Evolutionary conservation across 2,888 invertebrate species (phyloP).

Genomic region (Drosophila trichaetosa): DNA sequence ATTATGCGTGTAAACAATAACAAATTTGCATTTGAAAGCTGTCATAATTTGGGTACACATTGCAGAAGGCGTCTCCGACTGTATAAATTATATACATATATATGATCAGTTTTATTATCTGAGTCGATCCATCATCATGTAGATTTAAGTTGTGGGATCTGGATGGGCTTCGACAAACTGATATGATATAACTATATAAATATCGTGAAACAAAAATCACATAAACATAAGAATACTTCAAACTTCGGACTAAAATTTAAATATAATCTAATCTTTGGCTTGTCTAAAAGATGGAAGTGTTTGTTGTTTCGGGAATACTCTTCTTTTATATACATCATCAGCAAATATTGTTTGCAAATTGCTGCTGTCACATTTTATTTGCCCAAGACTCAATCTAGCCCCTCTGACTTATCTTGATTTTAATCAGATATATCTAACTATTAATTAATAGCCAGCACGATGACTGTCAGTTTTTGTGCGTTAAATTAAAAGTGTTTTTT

Average conservation of each 20-base stretch:
- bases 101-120: not conserved
- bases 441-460: constrained; percentile 28
- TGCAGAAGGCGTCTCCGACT: not conserved
- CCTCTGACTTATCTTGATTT: not conserved
- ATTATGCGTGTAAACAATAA: not conserved
- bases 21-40: not conserved
- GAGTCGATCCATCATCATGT: not conserved
- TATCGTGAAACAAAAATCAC: too few relatives aligned
- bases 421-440: constrained; percentile 20
- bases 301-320: not conserved
- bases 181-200: not conserved
- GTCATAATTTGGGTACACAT: too few relatives aligned
- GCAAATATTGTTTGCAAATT: not conserved
- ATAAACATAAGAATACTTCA: not conserved
- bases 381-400: not conserved
- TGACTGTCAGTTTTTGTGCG: constrained; percentile 11
- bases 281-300: not conserved
- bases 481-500: constrained; percentile 21
- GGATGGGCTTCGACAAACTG: not conserved
- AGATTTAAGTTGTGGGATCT: not conserved
- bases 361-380: not conserved
- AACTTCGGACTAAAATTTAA: not conserved
- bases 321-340: not conserved
- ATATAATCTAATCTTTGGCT: accelerated
- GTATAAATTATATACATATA: not conserved